A percentile compares a stretch with the other conserved stretches of the same genome.
phyloP scores from a whole-genome alignment of 2,888 invertebrate genomes.

The Drosophila borealis region DNA sequence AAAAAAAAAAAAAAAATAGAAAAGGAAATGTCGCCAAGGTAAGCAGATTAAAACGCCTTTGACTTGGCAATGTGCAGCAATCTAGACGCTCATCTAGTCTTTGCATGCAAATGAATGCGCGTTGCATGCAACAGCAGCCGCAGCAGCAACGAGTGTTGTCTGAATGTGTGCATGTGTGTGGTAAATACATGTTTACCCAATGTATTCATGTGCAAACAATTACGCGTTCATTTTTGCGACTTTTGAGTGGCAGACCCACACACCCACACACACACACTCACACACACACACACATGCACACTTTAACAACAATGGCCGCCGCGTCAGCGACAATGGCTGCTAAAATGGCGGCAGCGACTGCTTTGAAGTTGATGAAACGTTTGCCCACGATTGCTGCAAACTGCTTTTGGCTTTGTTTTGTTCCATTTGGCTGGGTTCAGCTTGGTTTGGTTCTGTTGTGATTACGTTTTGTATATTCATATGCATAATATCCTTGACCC shows the following conservation, averaged over 20 bases:
- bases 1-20: conserved; percentile 6
- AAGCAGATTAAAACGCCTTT: conserved; percentile 79
- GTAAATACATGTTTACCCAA: conserved; percentile 64
- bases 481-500: conserved; percentile 76
- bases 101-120: conserved; percentile 68
- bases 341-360: conserved; percentile 14
- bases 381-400: conserved; percentile 24
- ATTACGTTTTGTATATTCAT: conserved; percentile 57
- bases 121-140: conserved; percentile 38
- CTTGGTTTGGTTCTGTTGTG: conserved; percentile 22
- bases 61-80: conserved; percentile 67
- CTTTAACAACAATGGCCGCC: conserved; percentile 51
- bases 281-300: conserved; percentile 5
- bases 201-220: conserved; percentile 79
- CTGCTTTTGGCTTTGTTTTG: conserved; percentile 21
- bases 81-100: conserved; percentile 46
- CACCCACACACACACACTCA: not conserved
- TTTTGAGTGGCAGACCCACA: conserved; percentile 45
- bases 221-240: conserved; percentile 76
- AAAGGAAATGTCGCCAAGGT: conserved; percentile 63
- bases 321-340: conserved; percentile 47
- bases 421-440: conserved; percentile 24
- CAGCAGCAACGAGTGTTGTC: conserved; percentile 24
- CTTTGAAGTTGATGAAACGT: conserved; percentile 47
- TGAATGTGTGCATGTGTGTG: conserved; percentile 8